These are phyloP conservation scores for Sinosuthora webbiana DNA, from an alignment of 2,113 vertebrate species.

Conservation along the genomic window DNA sequence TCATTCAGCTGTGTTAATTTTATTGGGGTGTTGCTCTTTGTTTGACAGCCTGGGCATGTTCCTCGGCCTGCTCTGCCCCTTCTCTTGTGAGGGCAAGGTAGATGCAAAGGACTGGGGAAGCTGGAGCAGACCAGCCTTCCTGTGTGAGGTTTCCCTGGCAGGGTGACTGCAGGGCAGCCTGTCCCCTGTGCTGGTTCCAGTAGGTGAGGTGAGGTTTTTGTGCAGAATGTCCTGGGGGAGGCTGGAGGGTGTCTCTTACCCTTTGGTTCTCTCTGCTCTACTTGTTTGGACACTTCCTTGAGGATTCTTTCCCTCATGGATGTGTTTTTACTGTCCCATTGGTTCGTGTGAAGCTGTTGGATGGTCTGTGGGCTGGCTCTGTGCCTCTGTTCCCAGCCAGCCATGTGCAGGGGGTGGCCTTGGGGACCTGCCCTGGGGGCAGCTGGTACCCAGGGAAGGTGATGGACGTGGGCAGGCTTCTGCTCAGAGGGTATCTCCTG, in stretches of 20 bases:
- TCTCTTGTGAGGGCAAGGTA: neutral
- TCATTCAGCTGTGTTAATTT: neutral
- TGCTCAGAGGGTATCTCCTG: neutral
- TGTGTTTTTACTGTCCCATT: fast-evolving
- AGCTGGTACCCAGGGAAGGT: neutral
- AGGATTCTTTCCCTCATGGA: neutral
- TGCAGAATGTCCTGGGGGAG: neutral
- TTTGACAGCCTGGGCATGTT: neutral
- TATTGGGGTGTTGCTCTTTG: neutral
- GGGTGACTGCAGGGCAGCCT: neutral
- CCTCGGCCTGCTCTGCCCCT: neutral
- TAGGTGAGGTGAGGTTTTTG: neutral
- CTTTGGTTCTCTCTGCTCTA: neutral
- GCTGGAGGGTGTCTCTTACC: neutral
- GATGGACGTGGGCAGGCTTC: neutral
- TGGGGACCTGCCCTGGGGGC: neutral
- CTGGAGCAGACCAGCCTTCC: neutral
- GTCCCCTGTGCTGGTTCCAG: neutral
- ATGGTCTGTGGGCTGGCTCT: neutral
- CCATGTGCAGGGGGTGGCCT: neutral
- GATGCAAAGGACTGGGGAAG: neutral
- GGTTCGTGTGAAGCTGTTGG: neutral
- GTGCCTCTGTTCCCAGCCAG: neutral
- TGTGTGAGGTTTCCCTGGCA: neutral
- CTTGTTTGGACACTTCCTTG: neutral